Conservation (phyloP, 2,797 vertebrate species). For the Botia kubotai region DNA sequence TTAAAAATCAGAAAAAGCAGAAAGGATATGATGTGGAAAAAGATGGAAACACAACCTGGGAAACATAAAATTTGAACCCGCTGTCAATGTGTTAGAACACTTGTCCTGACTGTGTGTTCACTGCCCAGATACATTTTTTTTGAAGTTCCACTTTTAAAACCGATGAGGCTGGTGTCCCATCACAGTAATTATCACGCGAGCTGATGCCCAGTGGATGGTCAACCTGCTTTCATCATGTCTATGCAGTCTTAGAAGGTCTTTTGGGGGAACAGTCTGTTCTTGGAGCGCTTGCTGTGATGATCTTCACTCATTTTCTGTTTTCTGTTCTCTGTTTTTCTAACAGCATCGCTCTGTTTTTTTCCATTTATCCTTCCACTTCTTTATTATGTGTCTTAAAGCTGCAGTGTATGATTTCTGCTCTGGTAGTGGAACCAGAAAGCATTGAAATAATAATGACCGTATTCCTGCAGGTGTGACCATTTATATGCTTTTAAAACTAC, state of each 20-base stretch:
- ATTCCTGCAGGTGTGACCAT: neutral
- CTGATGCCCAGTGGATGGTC: neutral
- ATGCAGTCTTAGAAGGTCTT: slow-evolving; percentile 7
- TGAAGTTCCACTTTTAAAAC: neutral
- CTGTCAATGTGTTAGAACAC: neutral
- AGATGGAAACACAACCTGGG: neutral
- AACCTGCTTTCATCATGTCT: neutral
- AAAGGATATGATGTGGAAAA: neutral
- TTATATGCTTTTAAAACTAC: neutral
- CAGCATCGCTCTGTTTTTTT: neutral
- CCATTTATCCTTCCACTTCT: neutral
- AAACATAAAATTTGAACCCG: neutral
- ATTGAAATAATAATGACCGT: neutral
- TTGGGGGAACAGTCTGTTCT: slow-evolving; percentile 22
- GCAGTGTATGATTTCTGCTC: neutral
- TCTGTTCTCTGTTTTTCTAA: neutral
- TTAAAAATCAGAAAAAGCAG: no score
- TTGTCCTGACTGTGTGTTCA: neutral
- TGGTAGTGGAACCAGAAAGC: neutral
- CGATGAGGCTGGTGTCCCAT: slow-evolving; percentile 3
- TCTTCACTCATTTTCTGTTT: neutral
- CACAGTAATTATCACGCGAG: neutral
- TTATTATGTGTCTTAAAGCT: neutral
- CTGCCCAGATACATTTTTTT: neutral
- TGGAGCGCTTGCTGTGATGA: slow-evolving; percentile 12